These are phyloP conservation scores for Agrenia bidenticulata DNA, from an alignment of 2,888 invertebrate species.

Conservation along the genomic window DNA sequence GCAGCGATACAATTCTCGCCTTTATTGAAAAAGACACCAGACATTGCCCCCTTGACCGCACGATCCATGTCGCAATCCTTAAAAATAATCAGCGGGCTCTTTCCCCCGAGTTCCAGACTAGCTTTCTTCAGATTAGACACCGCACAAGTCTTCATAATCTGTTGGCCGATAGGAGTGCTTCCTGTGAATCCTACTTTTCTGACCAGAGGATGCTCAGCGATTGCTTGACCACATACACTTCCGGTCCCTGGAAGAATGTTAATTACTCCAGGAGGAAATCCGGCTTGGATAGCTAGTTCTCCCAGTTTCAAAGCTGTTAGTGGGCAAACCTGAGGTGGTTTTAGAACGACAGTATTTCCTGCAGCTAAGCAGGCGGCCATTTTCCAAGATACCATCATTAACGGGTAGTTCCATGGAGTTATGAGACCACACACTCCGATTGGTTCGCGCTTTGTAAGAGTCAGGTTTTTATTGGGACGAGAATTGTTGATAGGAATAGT, in stretches of 20 bases:
- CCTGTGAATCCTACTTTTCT: slow-evolving; percentile 96
- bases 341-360: slow-evolving; percentile 93
- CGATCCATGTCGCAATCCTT: slow-evolving; percentile 91
- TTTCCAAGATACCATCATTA: slow-evolving; percentile 99
- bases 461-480: slow-evolving; percentile 83
- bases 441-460: slow-evolving; percentile 85
- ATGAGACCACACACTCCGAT: slow-evolving; percentile 89
- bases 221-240: slow-evolving; percentile 76
- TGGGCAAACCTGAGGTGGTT: slow-evolving; percentile 87
- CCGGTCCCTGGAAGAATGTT: slow-evolving; percentile 88
- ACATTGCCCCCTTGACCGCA: slow-evolving; percentile 88
- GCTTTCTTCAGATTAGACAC: slow-evolving; percentile 91
- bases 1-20: slow-evolving; percentile 98
- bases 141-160: slow-evolving; percentile 88
- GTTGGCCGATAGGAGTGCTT: slow-evolving; percentile 86
- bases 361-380: slow-evolving; percentile 97
- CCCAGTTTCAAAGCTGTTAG: slow-evolving; percentile 94
- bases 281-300: slow-evolving; percentile 83
- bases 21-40: slow-evolving; percentile 95
- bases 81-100: slow-evolving; percentile 92
- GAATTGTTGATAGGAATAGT: slow-evolving; percentile 92
- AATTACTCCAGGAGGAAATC: slow-evolving; percentile 91
- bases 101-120: slow-evolving; percentile 91
- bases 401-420: slow-evolving; percentile 96
- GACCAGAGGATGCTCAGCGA: slow-evolving; percentile 80